A percentile compares a stretch with the other conserved stretches of the same genome.
Evolutionary conservation across 2,888 invertebrate genomes (phyloP).

Genomic region (Toxonevra muliebris): DNA sequence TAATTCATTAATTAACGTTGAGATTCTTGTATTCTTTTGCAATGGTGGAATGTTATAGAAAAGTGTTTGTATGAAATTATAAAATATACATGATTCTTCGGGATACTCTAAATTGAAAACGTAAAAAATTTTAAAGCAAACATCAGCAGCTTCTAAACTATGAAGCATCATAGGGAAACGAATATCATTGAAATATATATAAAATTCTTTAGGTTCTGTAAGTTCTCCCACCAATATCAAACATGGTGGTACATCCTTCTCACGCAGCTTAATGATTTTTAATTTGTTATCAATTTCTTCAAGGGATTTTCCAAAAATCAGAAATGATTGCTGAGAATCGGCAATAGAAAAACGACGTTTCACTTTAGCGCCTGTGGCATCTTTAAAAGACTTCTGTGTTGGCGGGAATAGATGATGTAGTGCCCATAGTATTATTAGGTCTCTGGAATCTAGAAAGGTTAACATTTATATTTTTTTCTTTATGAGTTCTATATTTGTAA

Average conservation of each 20-base stretch:
- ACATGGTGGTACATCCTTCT: neutral
- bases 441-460: constrained; percentile 1
- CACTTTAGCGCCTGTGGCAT: neutral
- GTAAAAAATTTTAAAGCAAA: constrained; percentile 1
- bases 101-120: constrained; percentile 5
- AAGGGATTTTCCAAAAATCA: neutral
- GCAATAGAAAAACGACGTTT: neutral
- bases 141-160: neutral
- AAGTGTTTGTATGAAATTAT: constrained; percentile 1
- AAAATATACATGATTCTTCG: neutral
- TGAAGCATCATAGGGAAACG: too few species aligned
- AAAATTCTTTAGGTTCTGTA: too few species aligned
- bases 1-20: too few species aligned
- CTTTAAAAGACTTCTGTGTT: neutral
- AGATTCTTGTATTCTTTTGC: constrained; percentile 2
- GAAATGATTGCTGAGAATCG: neutral
- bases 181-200: too few species aligned
- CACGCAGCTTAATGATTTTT: neutral
- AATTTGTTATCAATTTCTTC: neutral
- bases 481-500: too few species aligned
- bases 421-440: neutral
- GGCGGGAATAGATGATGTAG: neutral
- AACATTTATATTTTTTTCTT: too few species aligned
- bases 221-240: neutral
- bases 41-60: neutral